These are phyloP conservation scores for Myxocyprinus asiaticus DNA, from an alignment of 2,113 vertebrate species.

Conservation along the genomic window DNA sequence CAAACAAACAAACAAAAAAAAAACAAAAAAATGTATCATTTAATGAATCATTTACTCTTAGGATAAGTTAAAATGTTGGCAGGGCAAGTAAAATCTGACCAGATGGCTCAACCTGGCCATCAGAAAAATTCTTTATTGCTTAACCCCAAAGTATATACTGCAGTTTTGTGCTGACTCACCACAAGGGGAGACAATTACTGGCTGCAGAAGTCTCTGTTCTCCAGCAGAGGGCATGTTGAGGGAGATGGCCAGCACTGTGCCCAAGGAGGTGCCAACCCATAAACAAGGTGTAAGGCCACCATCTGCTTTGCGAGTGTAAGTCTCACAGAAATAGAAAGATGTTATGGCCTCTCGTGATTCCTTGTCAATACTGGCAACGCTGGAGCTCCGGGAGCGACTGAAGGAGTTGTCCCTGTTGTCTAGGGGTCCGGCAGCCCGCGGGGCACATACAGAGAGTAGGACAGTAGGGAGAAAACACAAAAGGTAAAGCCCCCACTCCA, in stretches of 20 bases:
- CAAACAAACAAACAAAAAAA: no score
- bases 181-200: slow-evolving; percentile 92
- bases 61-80: no score
- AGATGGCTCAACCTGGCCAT: no score
- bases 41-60: no score
- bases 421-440: slow-evolving; percentile 81
- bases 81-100: no score
- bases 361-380: slow-evolving; percentile 98
- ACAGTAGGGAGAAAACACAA: slow-evolving; percentile 71
- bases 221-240: slow-evolving; percentile 90
- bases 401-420: slow-evolving; percentile 97
- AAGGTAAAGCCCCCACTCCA: slow-evolving; percentile 74
- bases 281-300: slow-evolving; percentile 83
- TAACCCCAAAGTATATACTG: neutral
- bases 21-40: no score
- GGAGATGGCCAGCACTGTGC: slow-evolving; percentile 86
- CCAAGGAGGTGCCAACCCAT: slow-evolving; percentile 92
- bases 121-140: no score
- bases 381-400: slow-evolving; percentile 96
- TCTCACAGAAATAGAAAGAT: slow-evolving; percentile 92
- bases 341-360: slow-evolving; percentile 92
- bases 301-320: slow-evolving; percentile 88
- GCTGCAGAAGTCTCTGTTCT: slow-evolving; percentile 94
- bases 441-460: slow-evolving; percentile 80
- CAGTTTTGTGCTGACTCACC: slow-evolving; percentile 72